phyloP scores from a whole-genome alignment of 2,888 invertebrate genomes.

The Syrphus vitripennis region DNA sequence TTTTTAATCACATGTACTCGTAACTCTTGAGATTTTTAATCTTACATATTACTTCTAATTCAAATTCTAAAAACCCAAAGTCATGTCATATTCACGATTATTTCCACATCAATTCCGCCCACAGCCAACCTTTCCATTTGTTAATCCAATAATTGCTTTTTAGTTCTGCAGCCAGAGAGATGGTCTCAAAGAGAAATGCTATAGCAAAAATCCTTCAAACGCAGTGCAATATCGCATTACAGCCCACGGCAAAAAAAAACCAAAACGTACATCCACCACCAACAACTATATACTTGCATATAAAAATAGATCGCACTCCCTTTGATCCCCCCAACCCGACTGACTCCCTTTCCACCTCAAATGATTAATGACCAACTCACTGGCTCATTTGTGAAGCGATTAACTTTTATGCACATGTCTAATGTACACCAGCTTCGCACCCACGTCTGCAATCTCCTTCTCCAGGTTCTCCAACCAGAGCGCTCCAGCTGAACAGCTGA shows the following conservation, averaged over 20 bases:
- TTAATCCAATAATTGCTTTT: slow-evolving; percentile 67
- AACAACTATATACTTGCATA: slow-evolving; percentile 31
- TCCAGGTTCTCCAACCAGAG: background rate
- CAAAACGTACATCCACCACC: no score
- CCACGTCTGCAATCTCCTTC: slow-evolving; percentile 12
- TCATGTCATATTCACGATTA: slow-evolving; percentile 33
- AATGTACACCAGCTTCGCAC: slow-evolving; percentile 62
- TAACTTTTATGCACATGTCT: slow-evolving; percentile 72
- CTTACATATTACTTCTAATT: background rate
- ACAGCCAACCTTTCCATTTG: slow-evolving; percentile 56
- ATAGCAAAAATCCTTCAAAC: slow-evolving; percentile 24
- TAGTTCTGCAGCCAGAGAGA: slow-evolving; percentile 6
- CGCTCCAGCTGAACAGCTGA: slow-evolving; percentile 20
- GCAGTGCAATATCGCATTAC: slow-evolving; percentile 66
- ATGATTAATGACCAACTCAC: slow-evolving; percentile 69
- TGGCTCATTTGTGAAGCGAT: slow-evolving; percentile 71
- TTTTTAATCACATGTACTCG: no score
- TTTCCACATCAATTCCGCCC: slow-evolving; percentile 47
- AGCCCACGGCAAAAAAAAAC: slow-evolving; percentile 46
- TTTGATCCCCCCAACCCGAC: background rate
- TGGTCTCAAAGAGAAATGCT: background rate
- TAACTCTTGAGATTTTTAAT: background rate
- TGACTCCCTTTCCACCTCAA: background rate
- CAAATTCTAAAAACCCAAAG: background rate
- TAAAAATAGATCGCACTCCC: slow-evolving; percentile 66